Percentiles rank a stretch among this genome's conserved stretches.
These are phyloP conservation scores for Podarcis cretensis DNA, from an alignment of 2,113 vertebrate species.

Conservation along the genomic window DNA sequence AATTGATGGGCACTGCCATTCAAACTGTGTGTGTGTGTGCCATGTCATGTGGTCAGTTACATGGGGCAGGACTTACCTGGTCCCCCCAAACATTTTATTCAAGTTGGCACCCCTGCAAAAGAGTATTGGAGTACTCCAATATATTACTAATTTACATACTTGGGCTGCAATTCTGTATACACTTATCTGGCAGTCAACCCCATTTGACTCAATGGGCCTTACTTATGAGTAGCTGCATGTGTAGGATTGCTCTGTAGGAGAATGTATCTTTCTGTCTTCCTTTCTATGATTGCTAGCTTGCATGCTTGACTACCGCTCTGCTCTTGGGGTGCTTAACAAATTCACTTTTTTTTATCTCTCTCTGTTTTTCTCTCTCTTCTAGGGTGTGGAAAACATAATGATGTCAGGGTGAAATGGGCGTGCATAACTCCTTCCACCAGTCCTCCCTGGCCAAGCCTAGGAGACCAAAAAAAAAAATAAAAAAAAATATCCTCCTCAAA, in stretches of 20 bases:
- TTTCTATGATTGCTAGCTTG: background rate
- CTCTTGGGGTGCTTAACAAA: background rate
- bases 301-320: background rate
- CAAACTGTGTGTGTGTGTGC: no score
- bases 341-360: background rate
- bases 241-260: background rate
- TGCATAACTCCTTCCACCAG: background rate
- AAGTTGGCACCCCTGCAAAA: no score
- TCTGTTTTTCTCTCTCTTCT: background rate
- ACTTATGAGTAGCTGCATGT: background rate
- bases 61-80: no score
- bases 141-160: background rate
- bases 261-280: background rate
- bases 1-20: no score
- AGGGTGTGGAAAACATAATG: background rate
- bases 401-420: background rate
- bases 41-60: no score
- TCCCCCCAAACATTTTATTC: no score
- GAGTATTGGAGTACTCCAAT: no score
- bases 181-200: background rate
- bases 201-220: background rate
- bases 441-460: background rate
- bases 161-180: no score
- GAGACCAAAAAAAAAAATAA: background rate
- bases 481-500: constrained; percentile 16